Conservation (phyloP, 2,113 vertebrate species). For the Junco hyemalis region DNA sequence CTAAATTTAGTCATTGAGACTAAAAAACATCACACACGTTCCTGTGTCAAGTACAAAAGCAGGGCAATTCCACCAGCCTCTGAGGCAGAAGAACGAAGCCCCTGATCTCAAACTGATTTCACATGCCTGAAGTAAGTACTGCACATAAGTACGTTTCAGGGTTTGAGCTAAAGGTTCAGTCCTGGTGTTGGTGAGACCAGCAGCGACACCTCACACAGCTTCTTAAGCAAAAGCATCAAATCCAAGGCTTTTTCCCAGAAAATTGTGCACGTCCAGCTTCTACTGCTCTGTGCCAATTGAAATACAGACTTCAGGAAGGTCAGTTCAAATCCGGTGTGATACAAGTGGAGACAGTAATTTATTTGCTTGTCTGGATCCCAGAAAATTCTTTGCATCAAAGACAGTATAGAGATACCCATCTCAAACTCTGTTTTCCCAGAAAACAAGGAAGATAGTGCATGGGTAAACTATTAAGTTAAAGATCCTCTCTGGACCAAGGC, state of each 20-base stretch:
- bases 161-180: not conserved
- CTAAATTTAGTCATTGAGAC: too few species aligned
- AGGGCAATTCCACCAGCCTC: not conserved
- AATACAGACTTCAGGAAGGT: not conserved
- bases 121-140: not conserved
- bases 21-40: too few species aligned
- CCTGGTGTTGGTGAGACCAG: not conserved
- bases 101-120: not conserved
- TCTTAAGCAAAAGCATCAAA: not conserved
- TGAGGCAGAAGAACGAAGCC: not conserved
- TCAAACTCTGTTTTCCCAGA: not conserved
- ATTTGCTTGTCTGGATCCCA: not conserved
- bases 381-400: not conserved
- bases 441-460: not conserved
- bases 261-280: not conserved
- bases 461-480: not conserved
- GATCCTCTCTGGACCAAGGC: not conserved
- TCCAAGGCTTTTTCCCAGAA: not conserved
- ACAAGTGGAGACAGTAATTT: not conserved
- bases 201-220: fast-evolving
- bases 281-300: not conserved
- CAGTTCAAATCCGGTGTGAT: not conserved
- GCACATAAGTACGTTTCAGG: not conserved
- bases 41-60: too few species aligned
- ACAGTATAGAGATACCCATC: not conserved